phyloP scores from a whole-genome alignment of 2,113 vertebrate genomes.

The Circaetus gallicus region DNA sequence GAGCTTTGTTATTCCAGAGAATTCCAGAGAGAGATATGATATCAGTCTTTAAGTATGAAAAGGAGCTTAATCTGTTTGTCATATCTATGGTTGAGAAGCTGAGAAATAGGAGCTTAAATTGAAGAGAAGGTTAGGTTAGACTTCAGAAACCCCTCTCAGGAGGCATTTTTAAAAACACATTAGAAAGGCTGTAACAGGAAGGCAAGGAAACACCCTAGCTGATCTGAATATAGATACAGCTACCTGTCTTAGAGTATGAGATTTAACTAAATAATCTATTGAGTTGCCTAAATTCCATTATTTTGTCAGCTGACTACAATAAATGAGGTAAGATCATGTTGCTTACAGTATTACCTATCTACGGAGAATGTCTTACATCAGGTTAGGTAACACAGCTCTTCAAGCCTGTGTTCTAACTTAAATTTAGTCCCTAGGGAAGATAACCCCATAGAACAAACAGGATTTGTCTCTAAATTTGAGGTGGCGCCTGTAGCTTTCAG shows the following conservation, averaged over 20 bases:
- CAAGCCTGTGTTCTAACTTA: background rate
- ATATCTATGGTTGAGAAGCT: background rate
- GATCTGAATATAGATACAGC: background rate
- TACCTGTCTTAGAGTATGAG: background rate
- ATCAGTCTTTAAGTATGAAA: background rate
- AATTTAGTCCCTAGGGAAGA: background rate
- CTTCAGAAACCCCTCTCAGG: background rate
- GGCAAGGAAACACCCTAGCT: background rate
- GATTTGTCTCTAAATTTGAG: background rate
- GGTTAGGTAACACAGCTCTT: background rate
- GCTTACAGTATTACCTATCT: background rate
- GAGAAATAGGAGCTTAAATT: background rate
- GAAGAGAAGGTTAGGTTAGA: background rate
- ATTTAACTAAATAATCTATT: background rate
- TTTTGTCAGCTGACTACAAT: background rate
- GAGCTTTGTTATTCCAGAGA: background rate
- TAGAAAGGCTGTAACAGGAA: background rate
- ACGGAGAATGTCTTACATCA: background rate
- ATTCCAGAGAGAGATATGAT: background rate
- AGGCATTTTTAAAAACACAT: background rate
- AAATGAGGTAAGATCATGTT: background rate
- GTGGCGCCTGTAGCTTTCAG: background rate
- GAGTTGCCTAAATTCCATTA: background rate
- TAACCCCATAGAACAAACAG: background rate
- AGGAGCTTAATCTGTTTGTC: background rate